Percentiles rank a stretch among this genome's conserved stretches.
Evolutionary conservation across 1,140 invertebrate genomes (phyloP).

Genomic region (Drosophila punjabiensis): DNA sequence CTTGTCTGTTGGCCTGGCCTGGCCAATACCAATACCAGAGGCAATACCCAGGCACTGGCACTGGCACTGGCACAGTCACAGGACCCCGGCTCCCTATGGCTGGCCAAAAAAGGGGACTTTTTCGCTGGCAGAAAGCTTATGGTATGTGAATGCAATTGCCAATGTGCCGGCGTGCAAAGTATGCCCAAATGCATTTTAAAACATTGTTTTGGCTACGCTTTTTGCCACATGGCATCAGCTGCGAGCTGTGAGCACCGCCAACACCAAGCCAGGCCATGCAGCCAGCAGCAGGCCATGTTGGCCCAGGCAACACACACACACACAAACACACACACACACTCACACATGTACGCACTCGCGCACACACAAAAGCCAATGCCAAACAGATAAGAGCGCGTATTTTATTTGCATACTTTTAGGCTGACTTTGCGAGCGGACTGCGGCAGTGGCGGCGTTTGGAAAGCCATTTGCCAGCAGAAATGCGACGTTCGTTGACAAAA

Average conservation of each 20-base stretch:
- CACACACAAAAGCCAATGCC: conserved; percentile 75
- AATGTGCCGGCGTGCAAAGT: conserved; percentile 73
- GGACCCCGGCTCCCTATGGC: conserved; percentile 1
- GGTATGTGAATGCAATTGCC: conserved; percentile 60
- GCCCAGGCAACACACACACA: conserved; percentile 47
- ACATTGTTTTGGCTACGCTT: conserved; percentile 75
- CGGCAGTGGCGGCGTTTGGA: conserved; percentile 54
- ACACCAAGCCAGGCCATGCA: conserved; percentile 8
- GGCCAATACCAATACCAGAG: conserved; percentile 15
- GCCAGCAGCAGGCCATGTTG: conserved; percentile 11
- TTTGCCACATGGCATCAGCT: conserved; percentile 63
- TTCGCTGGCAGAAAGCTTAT: conserved; percentile 63
- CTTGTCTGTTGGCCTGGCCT: conserved; percentile 20
- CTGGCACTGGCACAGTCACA: background rate
- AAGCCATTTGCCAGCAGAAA: conserved; percentile 77
- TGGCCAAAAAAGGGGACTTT: conserved; percentile 21
- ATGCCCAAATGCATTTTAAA: conserved; percentile 81
- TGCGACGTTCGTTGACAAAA: conserved; percentile 61
- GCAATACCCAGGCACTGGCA: background rate
- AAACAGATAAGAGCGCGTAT: conserved; percentile 82
- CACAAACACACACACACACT: conserved; percentile 15
- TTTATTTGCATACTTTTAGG: conserved; percentile 84
- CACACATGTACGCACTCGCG: background rate
- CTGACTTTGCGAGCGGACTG: conserved; percentile 60
- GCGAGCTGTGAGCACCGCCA: conserved; percentile 5